Base-by-base conservation (phyloP, 2,888 invertebrate species). In the Megaustenia siamemsis region DNA sequence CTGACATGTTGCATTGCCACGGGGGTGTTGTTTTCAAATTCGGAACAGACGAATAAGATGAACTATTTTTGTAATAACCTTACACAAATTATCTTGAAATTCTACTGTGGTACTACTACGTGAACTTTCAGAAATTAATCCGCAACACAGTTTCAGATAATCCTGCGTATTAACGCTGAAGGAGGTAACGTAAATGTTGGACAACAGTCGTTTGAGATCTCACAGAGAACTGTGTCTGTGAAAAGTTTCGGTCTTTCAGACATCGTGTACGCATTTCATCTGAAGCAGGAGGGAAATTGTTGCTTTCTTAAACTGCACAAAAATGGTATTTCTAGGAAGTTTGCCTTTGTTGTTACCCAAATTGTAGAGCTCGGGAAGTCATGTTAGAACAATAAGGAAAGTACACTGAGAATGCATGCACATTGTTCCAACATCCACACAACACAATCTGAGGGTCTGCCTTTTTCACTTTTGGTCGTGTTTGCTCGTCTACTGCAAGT, bases 291-390 rank as follows among this genome's bases (percentile, higher is more conserved):
- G 40, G 1, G 24, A 68, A 18, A 21, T 40, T 1, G 15, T 5
- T 24, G 24, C 15, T 38, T 68, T 10, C 28, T 69, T 69, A 6
- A 38, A 69, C 66, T 4, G 12, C 24, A 40, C 68, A 40, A 24
- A 69, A 69, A 69, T 3, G 38, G 68, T 10, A 38, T 24, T 18
- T 24, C 68, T 69, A 40, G 68, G 69, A 69, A 69, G 40, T 69
- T 24, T 69, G 5, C 1, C 38, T 21, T 40, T 40, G 69, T n/a
- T 69, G 66, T 4, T 35, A 69, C 69, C 21, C 12, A 5, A 40
- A 8, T 18, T 69, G 40, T 69, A 40, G 69, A 69, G 40, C n/a
- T 40, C 24, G 15, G 18, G 18, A 1, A 2, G 18, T 6, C 12
- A 21, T 40, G 40, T 69, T 69, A 40, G 69, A 69, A 40, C 69